Conservation (phyloP, 2,113 vertebrate species). For the Microtus oregoni region DNA sequence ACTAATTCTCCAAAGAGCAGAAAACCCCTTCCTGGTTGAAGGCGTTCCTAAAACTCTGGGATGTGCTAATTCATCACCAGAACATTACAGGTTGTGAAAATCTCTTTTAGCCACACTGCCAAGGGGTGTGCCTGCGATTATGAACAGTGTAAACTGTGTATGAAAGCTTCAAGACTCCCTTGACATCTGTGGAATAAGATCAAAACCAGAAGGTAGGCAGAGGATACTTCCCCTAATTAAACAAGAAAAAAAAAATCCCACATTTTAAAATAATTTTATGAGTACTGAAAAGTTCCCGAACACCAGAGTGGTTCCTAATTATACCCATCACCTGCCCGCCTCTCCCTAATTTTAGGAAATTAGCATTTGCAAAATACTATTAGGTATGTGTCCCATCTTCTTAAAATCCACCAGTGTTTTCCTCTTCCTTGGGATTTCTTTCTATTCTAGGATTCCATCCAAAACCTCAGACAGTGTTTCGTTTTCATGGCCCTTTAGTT, state of each 20-base stretch:
- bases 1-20: not conserved
- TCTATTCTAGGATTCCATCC: not conserved
- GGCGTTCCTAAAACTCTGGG: not conserved
- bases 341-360: constrained; percentile 32
- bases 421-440: not conserved
- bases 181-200: not conserved
- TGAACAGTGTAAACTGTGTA: not conserved
- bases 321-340: not conserved
- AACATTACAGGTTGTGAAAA: not conserved
- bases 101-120: not conserved
- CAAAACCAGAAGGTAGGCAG: not conserved
- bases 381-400: not conserved
- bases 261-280: not conserved
- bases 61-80: not conserved
- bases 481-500: not conserved
- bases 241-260: not conserved
- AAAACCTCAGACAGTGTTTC: not conserved
- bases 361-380: not conserved
- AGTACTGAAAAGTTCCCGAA: constrained; percentile 10
- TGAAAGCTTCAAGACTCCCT: not conserved
- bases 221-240: not conserved
- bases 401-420: not conserved
- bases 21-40: not conserved
- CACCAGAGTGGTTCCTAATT: not conserved
- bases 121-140: not conserved